phyloP scores from a whole-genome alignment of 2,113 vertebrate species.

The Tauraco erythrolophus region DNA sequence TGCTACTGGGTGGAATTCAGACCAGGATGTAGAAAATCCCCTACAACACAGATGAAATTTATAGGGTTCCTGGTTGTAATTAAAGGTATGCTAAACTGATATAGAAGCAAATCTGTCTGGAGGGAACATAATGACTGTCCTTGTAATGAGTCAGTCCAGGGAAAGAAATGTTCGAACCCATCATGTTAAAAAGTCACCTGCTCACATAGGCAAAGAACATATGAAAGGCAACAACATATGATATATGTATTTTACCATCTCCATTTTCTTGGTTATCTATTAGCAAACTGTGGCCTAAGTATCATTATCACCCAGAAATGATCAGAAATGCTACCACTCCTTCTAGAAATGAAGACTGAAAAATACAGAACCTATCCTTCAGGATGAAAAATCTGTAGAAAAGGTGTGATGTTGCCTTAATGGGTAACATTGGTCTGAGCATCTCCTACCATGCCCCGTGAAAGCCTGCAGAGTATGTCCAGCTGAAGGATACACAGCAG shows the following conservation, averaged over 20 bases:
- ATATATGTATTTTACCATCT: neutral
- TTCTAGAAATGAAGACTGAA: neutral
- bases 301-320: neutral
- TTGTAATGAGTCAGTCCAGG: neutral
- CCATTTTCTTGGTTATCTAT: neutral
- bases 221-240: neutral
- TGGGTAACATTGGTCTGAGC: neutral
- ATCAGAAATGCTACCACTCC: neutral
- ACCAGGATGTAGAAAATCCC: neutral
- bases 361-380: neutral
- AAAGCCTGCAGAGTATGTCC: neutral
- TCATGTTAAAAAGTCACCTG: neutral
- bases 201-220: neutral
- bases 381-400: neutral
- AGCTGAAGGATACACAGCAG: neutral
- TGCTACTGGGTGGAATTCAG: conserved; percentile 14
- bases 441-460: neutral
- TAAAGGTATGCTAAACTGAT: conserved; percentile 28
- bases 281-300: neutral
- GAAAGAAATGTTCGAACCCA: neutral
- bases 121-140: neutral
- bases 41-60: neutral
- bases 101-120: conserved; percentile 15
- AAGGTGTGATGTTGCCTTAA: neutral
- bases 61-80: conserved; percentile 24